Conservation (phyloP, 2,797 vertebrate genomes). For the Tangara arthus region DNA sequence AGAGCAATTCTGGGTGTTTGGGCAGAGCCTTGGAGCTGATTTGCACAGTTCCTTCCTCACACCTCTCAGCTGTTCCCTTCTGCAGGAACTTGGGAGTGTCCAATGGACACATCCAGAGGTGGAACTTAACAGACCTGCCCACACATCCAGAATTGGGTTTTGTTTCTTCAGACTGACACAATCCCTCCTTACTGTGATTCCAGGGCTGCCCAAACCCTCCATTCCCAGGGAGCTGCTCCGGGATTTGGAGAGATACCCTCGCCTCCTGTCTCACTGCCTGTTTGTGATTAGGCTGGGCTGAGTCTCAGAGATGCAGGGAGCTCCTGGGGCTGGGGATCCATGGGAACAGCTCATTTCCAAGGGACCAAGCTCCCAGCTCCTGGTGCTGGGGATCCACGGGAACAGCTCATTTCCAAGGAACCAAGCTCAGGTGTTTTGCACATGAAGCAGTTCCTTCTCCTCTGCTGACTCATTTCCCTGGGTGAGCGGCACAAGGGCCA, state of each 20-base stretch:
- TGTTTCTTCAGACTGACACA: background rate
- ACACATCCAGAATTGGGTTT: background rate
- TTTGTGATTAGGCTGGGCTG: background rate
- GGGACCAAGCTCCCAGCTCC: background rate
- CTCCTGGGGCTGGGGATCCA: background rate
- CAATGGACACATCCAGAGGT: background rate
- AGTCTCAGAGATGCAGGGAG: background rate
- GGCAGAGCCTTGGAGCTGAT: background rate
- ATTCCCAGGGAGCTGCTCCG: background rate
- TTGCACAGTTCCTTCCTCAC: background rate
- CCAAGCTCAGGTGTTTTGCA: background rate
- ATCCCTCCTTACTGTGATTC: background rate
- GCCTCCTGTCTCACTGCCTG: background rate
- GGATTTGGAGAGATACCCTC: background rate
- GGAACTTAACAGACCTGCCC: background rate
- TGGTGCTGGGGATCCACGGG: background rate
- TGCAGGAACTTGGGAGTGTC: background rate
- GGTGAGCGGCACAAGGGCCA: background rate
- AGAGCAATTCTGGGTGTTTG: background rate
- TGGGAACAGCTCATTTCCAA: background rate
- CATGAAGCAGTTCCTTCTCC: background rate
- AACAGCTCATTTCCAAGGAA: background rate
- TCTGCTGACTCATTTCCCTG: background rate
- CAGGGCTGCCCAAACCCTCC: background rate
- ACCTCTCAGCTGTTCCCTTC: background rate